phyloP scores from a whole-genome alignment of 2,113 vertebrate species.

The Phrynocephalus versicolor region DNA sequence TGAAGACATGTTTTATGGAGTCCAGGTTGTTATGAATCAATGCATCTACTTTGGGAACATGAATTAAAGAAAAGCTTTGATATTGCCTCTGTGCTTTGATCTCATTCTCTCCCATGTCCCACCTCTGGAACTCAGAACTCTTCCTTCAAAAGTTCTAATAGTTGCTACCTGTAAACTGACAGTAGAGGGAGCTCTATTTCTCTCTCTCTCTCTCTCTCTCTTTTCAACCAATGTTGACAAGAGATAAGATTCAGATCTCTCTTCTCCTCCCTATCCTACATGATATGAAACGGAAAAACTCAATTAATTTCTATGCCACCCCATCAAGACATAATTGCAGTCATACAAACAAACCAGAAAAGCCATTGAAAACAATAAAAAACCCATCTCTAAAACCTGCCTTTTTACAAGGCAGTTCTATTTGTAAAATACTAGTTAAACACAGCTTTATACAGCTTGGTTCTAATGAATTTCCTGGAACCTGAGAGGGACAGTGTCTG shows the following conservation, averaged over 20 bases:
- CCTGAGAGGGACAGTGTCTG: too few species aligned
- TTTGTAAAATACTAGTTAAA: too few species aligned
- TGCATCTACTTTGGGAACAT: neutral
- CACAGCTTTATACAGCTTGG: too few species aligned
- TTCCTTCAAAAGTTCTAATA: neutral
- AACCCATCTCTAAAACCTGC: too few species aligned
- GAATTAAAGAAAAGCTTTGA: neutral
- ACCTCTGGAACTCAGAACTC: neutral
- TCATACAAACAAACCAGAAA: too few species aligned
- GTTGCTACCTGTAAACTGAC: neutral
- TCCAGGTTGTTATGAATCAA: neutral
- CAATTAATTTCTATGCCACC: too few species aligned
- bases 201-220: neutral
- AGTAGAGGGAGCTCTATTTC: neutral
- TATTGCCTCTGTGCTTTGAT: neutral
- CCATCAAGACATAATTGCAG: too few species aligned
- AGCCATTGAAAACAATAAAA: too few species aligned
- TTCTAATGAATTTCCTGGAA: too few species aligned
- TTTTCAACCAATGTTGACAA: neutral
- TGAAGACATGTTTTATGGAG: neutral
- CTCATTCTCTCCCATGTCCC: neutral
- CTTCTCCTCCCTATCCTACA: neutral
- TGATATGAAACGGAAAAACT: neutral
- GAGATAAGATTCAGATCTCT: neutral
- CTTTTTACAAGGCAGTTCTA: too few species aligned